phyloP scores from a whole-genome alignment of 2,888 invertebrate genomes.

The Gymnosoma rotundatum region DNA sequence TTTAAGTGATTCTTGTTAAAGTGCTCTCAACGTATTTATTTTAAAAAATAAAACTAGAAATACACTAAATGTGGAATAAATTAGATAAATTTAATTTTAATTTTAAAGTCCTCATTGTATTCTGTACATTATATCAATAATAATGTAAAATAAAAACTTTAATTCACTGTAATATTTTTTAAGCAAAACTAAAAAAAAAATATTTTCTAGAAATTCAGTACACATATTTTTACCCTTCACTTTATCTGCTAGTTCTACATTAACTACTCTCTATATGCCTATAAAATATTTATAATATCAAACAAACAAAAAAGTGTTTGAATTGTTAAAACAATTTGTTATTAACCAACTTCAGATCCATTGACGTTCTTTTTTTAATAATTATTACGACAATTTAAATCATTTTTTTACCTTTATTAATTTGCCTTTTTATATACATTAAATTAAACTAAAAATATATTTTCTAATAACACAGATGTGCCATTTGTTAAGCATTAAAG shows the following conservation, averaged over 20 bases:
- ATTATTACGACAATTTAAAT: conserved; percentile 30
- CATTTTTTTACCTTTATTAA: conserved; percentile 9
- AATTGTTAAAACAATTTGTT: conserved; percentile 26
- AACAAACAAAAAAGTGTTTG: conserved; percentile 37
- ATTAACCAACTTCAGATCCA: conserved; percentile 12
- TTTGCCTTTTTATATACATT: conserved; percentile 35
- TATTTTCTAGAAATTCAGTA: neutral
- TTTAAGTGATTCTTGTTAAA: too few relatives aligned
- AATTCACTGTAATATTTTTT: too few relatives aligned
- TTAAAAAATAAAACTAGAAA: too few relatives aligned
- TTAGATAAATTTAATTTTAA: too few relatives aligned
- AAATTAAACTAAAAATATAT: conserved; percentile 36
- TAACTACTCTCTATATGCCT: conserved; percentile 14
- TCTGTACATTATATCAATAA: too few relatives aligned
- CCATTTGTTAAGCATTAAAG: conserved; percentile 68
- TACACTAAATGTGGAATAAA: too few relatives aligned
- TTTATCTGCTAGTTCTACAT: neutral
- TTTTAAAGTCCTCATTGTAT: too few relatives aligned
- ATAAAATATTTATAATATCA: conserved; percentile 17
- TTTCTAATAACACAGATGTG: conserved; percentile 66
- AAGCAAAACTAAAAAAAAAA: too few relatives aligned
- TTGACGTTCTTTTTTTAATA: neutral
- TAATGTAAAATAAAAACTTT: too few relatives aligned
- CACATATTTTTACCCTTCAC: neutral
- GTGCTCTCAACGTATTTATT: too few relatives aligned